Evolutionary conservation across 2,888 invertebrate genomes (phyloP).

Genomic region (Cheilosia urbana): DNA sequence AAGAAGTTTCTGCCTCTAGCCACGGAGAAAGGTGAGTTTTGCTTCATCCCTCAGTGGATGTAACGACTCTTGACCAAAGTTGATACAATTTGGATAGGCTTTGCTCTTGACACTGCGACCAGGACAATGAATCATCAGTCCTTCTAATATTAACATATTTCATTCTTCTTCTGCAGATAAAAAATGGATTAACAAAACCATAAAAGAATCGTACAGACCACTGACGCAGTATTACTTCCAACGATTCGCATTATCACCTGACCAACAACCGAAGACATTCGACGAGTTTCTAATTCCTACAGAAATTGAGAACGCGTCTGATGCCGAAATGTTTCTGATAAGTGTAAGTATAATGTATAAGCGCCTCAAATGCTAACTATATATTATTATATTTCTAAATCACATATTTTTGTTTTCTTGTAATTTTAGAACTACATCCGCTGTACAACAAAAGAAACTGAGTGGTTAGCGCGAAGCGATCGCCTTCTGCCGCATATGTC

Average conservation of each 20-base stretch:
- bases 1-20: conserved; percentile 79
- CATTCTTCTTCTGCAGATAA: conserved; percentile 77
- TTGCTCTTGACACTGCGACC: too few species aligned
- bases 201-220: conserved; percentile 77
- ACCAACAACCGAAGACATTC: conserved; percentile 78
- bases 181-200: conserved; percentile 80
- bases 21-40: conserved; percentile 78
- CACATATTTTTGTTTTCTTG: conserved; percentile 5
- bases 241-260: conserved; percentile 77
- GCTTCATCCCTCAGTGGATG: too few species aligned
- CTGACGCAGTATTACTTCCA: conserved; percentile 81
- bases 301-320: conserved; percentile 77
- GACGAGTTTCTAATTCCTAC: conserved; percentile 79
- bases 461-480: conserved; percentile 79
- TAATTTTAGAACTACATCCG: conserved; percentile 79
- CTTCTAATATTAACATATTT: too few species aligned
- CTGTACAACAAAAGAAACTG: conserved; percentile 80
- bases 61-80: too few species aligned
- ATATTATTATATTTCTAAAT: not conserved
- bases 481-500: conserved; percentile 78
- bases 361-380: not conserved
- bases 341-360: conserved; percentile 79
- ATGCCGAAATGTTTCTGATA: conserved; percentile 79
- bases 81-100: too few species aligned
- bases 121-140: too few species aligned